A percentile compares a stretch with the other conserved stretches of the same genome.
These are phyloP conservation scores for Brachyopa scutellaris DNA, from an alignment of 2,888 invertebrate species.

Conservation along the genomic window DNA sequence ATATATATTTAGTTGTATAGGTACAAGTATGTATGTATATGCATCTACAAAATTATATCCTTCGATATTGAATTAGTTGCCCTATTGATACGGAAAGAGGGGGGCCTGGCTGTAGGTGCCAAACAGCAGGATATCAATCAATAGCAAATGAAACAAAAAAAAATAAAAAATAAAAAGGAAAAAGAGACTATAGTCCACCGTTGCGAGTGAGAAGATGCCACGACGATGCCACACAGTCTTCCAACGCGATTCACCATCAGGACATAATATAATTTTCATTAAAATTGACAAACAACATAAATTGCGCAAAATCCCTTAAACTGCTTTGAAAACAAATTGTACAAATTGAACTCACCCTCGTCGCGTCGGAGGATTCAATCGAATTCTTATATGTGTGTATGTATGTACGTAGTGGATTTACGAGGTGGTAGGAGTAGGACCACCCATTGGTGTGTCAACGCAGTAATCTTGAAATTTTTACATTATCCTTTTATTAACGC, in stretches of 20 bases:
- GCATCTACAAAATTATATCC: slow-evolving; percentile 59
- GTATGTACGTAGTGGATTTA: not conserved
- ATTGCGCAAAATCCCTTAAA: slow-evolving; percentile 76
- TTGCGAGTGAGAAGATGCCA: not conserved
- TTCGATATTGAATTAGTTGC: slow-evolving; percentile 63
- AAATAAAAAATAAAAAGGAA: slow-evolving; percentile 1
- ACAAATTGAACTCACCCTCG: slow-evolving; percentile 44
- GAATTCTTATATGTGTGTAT: too few relatives aligned
- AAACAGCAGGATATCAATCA: slow-evolving; percentile 68
- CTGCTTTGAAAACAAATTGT: slow-evolving; percentile 76
- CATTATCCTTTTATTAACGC: slow-evolving; percentile 63
- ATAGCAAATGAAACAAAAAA: slow-evolving; percentile 53
- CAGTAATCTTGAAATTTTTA: slow-evolving; percentile 70
- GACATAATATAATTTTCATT: slow-evolving; percentile 75
- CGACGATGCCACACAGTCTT: slow-evolving; percentile 46
- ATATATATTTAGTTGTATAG: slow-evolving; percentile 4
- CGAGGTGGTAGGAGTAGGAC: slow-evolving; percentile 10
- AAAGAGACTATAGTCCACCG: not conserved
- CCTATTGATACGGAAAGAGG: not conserved
- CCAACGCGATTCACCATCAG: slow-evolving; percentile 59
- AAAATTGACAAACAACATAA: slow-evolving; percentile 76
- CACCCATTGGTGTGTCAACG: slow-evolving; percentile 68
- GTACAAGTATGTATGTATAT: slow-evolving; percentile 1
- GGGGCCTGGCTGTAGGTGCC: slow-evolving; percentile 50
- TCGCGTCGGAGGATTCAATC: slow-evolving; percentile 17